Conservation (phyloP, 2,113 vertebrate species). For the Malaclemys terrapin region DNA sequence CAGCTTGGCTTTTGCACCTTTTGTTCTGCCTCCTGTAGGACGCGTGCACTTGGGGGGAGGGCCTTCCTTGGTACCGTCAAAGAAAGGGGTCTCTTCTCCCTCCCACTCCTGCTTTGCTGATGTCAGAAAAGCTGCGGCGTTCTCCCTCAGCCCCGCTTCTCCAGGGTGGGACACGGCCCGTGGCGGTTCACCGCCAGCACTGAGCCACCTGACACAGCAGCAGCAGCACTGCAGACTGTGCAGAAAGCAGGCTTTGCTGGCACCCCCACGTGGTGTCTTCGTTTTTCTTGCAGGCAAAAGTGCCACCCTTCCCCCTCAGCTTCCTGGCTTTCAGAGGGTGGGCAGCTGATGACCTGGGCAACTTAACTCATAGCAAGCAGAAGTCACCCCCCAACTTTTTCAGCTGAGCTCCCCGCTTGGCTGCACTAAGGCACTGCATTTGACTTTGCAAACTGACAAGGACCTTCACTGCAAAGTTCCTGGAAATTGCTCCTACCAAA, state of each 20-base stretch:
- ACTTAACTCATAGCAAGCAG: not conserved
- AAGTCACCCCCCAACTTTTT: not conserved
- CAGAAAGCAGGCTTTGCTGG: not conserved
- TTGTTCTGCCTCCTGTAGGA: not conserved
- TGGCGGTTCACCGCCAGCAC: not conserved
- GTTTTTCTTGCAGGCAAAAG: not conserved
- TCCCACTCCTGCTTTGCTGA: not conserved
- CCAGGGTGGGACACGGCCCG: not conserved
- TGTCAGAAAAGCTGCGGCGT: not conserved
- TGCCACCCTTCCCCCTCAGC: accelerated
- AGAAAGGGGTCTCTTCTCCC: accelerated
- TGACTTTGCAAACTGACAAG: not conserved
- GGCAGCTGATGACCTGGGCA: not conserved
- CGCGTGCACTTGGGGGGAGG: too few relatives aligned
- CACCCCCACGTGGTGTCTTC: accelerated
- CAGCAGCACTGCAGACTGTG: not conserved
- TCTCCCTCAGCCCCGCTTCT: not conserved
- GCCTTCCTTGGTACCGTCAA: not conserved
- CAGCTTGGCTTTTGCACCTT: not conserved
- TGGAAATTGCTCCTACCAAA: accelerated
- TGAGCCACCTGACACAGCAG: not conserved
- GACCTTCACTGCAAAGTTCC: too few relatives aligned
- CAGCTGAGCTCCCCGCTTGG: not conserved
- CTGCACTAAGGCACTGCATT: accelerated
- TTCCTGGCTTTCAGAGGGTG: not conserved